These are phyloP conservation scores for Phaetusa simplex DNA, from an alignment of 2,113 vertebrate genomes.

Conservation along the genomic window DNA sequence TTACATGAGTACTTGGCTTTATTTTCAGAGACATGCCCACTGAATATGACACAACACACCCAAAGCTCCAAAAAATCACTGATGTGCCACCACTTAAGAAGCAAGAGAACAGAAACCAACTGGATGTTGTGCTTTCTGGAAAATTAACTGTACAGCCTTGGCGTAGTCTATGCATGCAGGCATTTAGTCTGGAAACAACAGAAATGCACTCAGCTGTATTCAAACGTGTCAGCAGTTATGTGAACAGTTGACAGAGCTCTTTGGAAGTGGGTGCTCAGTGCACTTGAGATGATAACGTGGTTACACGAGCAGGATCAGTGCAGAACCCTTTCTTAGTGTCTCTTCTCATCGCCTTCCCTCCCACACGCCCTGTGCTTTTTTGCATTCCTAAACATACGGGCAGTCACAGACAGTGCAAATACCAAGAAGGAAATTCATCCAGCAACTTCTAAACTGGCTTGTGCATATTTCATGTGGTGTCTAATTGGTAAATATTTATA, in stretches of 20 bases:
- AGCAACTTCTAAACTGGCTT: not conserved
- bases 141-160: not conserved
- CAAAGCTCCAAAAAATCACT: not conserved
- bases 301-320: not conserved
- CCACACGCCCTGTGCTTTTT: not conserved
- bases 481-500: conserved; percentile 49
- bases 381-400: not conserved
- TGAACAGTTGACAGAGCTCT: not conserved
- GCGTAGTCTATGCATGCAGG: not conserved
- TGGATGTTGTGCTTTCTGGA: not conserved
- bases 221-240: not conserved
- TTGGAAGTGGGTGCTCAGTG: not conserved
- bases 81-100: not conserved
- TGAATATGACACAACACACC: not conserved
- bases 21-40: not conserved
- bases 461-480: not conserved
- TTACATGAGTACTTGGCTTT: not conserved
- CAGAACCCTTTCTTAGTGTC: not conserved
- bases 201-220: not conserved
- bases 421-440: not conserved
- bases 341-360: not conserved
- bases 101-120: not conserved
- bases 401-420: not conserved
- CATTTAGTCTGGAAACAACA: not conserved
- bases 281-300: not conserved